Evolutionary conservation across 1,140 invertebrate genomes (phyloP).

Genomic region (Megathymus violae): DNA sequence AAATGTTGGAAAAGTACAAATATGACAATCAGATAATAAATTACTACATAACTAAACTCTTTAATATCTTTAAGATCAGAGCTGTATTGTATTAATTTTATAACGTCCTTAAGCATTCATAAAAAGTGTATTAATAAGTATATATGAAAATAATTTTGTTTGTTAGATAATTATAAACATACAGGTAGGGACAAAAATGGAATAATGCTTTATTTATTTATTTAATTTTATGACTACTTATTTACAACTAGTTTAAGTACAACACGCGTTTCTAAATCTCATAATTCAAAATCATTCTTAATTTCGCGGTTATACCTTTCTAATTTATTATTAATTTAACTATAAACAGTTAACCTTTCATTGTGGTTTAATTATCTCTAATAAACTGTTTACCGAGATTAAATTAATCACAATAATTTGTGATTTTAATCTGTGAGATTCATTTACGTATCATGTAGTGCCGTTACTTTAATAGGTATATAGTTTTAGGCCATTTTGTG

Average conservation of each 20-base stretch:
- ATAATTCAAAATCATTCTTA: not conserved
- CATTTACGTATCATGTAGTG: not conserved
- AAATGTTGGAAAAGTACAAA: slow-evolving; percentile 13
- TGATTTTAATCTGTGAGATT: not conserved
- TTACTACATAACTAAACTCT: not conserved
- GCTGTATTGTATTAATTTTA: not conserved
- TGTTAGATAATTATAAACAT: slow-evolving; percentile 8
- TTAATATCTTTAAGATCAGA: not conserved
- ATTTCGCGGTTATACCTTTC: not conserved
- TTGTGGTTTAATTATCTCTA: not conserved
- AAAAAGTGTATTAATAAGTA: slow-evolving; percentile 4
- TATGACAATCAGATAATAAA: slow-evolving; percentile 13
- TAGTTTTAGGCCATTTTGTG: slow-evolving; percentile 4
- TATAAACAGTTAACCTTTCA: not conserved
- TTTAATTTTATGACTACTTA: slow-evolving; percentile 1
- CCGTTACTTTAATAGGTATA: no score
- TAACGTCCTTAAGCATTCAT: slow-evolving; percentile 13
- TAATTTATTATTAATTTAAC: no score
- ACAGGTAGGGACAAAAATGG: slow-evolving; percentile 9
- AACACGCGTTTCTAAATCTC: not conserved
- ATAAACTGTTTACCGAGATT: not conserved
- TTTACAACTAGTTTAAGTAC: not conserved
- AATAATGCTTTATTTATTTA: slow-evolving; percentile 11
- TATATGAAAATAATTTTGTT: not conserved
- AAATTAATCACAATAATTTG: not conserved